Conservation (phyloP, 2,113 vertebrate species). For the Erpornis zantholeuca region DNA sequence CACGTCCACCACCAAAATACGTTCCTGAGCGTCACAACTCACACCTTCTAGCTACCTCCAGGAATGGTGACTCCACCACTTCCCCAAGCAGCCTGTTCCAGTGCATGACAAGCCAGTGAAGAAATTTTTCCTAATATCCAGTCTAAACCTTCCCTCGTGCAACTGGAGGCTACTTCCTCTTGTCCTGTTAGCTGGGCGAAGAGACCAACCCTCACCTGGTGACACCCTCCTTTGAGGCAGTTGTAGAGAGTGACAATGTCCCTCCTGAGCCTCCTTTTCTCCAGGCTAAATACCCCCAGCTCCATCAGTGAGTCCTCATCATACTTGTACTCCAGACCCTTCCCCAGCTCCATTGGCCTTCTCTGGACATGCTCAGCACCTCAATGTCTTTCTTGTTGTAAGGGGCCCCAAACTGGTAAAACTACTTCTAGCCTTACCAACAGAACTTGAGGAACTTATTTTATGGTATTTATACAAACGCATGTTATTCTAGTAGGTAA, state of each 20-base stretch:
- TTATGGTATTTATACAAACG: neutral
- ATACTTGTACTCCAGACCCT: neutral
- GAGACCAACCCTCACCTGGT: neutral
- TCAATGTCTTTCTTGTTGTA: neutral
- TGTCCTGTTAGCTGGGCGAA: neutral
- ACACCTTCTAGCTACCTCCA: neutral
- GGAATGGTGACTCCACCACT: neutral
- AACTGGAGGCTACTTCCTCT: neutral
- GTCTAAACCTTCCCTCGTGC: neutral
- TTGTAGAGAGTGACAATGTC: neutral
- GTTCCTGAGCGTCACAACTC: neutral
- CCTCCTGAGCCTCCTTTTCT: neutral
- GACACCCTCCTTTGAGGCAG: neutral
- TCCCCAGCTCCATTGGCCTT: accelerated
- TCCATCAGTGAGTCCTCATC: accelerated
- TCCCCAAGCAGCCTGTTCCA: neutral
- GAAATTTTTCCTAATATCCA: neutral
- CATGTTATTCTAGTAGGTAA: neutral
- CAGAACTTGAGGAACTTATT: neutral
- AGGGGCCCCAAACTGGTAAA: neutral
- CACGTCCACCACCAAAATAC: neutral
- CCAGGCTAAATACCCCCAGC: neutral
- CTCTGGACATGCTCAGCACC: accelerated
- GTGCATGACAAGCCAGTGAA: neutral
- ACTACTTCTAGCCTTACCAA: neutral